These are phyloP conservation scores for Brachyrhaphis roseni DNA, from an alignment of 2,797 vertebrate species.

Conservation along the genomic window DNA sequence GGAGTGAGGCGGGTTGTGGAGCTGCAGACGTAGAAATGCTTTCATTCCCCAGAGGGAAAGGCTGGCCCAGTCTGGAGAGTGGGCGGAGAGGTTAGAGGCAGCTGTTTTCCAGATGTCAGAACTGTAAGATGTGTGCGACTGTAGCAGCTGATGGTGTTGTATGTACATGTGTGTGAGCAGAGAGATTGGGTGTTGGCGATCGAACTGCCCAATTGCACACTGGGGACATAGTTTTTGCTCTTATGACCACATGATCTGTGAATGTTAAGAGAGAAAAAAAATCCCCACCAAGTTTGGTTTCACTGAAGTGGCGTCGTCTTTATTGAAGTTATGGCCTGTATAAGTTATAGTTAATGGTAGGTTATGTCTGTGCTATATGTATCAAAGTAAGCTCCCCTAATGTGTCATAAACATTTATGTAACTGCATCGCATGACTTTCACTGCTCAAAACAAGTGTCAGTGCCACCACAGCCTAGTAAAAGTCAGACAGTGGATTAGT, in stretches of 20 bases:
- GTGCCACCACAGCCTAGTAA: conserved; percentile 58
- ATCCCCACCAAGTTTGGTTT: conserved; percentile 15
- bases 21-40: conserved; percentile 66
- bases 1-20: conserved; percentile 61
- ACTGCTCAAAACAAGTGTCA: conserved; percentile 71
- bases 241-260: conserved; percentile 21
- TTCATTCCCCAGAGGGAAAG: conserved; percentile 64
- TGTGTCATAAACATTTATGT: conserved; percentile 27
- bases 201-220: neutral
- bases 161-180: conserved; percentile 2
- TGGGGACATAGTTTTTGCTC: conserved; percentile 17
- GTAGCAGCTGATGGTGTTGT: conserved; percentile 20
- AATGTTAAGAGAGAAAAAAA: conserved; percentile 10
- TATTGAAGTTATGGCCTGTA: conserved; percentile 29
- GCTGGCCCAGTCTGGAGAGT: conserved; percentile 47
- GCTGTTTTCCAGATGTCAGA: conserved; percentile 77
- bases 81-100: conserved; percentile 56
- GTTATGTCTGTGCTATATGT: conserved; percentile 33
- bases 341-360: conserved; percentile 37
- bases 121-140: conserved; percentile 35
- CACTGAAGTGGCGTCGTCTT: conserved; percentile 11
- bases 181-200: neutral
- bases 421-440: conserved; percentile 60
- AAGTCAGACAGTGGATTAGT: conserved; percentile 54
- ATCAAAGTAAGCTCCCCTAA: conserved; percentile 27